Conservation (phyloP, 92 coral and sea anemone species). For the Epizoanthus scotinus region DNA sequence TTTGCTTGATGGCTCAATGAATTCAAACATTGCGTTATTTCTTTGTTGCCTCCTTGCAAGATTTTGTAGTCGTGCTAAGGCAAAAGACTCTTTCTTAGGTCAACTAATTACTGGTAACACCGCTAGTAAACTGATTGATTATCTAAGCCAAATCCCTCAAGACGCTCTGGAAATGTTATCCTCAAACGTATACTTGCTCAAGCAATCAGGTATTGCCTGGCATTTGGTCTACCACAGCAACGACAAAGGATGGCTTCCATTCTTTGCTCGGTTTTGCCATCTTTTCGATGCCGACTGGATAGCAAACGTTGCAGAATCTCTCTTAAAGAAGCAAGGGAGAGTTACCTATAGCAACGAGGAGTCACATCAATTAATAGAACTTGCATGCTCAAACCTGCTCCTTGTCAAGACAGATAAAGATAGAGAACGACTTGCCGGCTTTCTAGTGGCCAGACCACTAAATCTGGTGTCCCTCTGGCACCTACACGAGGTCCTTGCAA, state of each 20-base stretch:
- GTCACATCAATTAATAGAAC: not conserved
- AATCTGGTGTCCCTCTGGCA: conserved; percentile 8
- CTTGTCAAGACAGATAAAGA: not conserved
- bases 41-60: conserved; percentile 56
- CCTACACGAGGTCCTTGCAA: not conserved
- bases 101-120: not conserved
- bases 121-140: conserved; percentile 32
- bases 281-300: conserved; percentile 8
- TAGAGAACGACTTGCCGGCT: not conserved
- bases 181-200: not conserved
- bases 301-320: not conserved
- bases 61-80: not conserved
- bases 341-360: not conserved
- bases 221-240: not conserved
- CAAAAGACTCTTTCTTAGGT: not conserved
- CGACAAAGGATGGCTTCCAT: not conserved
- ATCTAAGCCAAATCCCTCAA: not conserved
- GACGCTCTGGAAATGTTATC: conserved; percentile 27
- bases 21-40: conserved; percentile 36
- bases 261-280: conserved; percentile 18
- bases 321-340: not conserved
- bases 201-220: not conserved
- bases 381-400: not conserved
- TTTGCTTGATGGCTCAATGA: not conserved
- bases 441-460: not conserved